These are phyloP conservation scores for Ophion obscuratus DNA, from an alignment of 2,888 invertebrate species.

Conservation along the genomic window DNA sequence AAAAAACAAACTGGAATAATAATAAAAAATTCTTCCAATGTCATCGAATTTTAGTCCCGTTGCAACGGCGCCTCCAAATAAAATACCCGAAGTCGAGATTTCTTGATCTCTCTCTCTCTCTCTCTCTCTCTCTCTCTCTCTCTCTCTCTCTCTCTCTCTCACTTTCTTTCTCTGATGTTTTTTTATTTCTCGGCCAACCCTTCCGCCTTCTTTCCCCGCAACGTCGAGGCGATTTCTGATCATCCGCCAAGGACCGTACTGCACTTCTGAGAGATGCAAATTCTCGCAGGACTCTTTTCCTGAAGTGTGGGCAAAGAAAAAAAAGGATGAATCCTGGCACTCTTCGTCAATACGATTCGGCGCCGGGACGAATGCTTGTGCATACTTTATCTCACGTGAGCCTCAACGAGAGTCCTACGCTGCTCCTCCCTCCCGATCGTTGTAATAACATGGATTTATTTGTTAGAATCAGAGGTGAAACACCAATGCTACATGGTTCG, in stretches of 20 bases:
- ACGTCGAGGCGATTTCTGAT: background rate
- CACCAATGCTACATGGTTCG: no score
- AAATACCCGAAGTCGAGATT: slow-evolving; percentile 19
- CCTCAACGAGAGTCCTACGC: background rate
- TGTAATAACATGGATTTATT: background rate
- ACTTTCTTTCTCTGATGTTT: slow-evolving; percentile 24
- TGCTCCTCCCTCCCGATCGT: background rate
- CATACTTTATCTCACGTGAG: background rate
- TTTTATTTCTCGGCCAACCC: slow-evolving; percentile 43
- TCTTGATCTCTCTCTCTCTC: background rate
- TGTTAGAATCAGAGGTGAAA: no score
- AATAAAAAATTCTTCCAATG: slow-evolving; percentile 44
- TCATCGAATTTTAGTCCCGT: slow-evolving; percentile 60
- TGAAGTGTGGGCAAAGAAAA: slow-evolving; percentile 10
- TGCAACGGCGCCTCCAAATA: slow-evolving; percentile 46
- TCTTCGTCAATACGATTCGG: background rate
- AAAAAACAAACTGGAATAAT: slow-evolving; percentile 51
- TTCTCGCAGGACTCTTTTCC: background rate
- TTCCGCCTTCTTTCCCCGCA: slow-evolving; percentile 60
- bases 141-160: background rate
- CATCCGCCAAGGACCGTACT: slow-evolving; percentile 9
- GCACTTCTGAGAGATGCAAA: slow-evolving; percentile 22
- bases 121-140: slow-evolving; percentile 1
- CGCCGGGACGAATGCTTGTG: background rate
- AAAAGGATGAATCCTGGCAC: background rate